These are phyloP conservation scores for Callaeas wilsoni DNA, from an alignment of 2,113 vertebrate species.

Conservation along the genomic window DNA sequence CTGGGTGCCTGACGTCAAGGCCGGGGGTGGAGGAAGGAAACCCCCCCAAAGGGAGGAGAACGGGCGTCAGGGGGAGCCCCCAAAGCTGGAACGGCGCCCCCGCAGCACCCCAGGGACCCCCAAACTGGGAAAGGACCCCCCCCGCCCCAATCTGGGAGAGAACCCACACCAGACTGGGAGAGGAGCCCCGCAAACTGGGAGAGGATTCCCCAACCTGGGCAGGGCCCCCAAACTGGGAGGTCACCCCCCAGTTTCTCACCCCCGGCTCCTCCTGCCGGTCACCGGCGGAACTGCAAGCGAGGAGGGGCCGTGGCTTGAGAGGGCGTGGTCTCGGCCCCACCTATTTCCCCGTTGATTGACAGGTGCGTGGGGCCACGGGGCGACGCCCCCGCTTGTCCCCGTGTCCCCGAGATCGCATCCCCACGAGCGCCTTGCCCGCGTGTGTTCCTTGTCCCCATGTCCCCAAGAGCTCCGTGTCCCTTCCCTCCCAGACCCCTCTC, in stretches of 20 bases:
- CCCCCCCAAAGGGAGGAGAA: background rate
- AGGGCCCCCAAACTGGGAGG: background rate
- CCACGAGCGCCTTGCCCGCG: too few relatives aligned
- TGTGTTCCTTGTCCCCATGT: background rate
- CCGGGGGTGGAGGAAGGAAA: background rate
- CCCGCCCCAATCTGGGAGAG: too few relatives aligned
- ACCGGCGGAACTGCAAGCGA: background rate
- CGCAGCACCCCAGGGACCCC: background rate
- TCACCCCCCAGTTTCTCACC: background rate
- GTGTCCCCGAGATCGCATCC: background rate
- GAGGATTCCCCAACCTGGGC: background rate
- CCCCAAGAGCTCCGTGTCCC: background rate
- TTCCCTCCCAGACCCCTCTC: too few relatives aligned
- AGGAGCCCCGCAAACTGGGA: background rate
- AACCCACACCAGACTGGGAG: too few relatives aligned
- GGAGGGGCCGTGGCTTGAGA: background rate
- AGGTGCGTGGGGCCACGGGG: background rate
- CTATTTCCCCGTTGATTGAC: background rate
- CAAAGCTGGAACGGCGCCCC: too few relatives aligned
- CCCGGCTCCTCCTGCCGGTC: background rate
- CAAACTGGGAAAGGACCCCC: background rate
- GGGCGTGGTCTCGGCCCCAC: accelerated
- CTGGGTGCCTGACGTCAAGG: background rate
- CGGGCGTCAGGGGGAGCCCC: background rate
- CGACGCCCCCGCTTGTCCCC: too few relatives aligned